Evolutionary conservation across 2,888 invertebrate species (phyloP).

Genomic region (Drosophila mimetica): DNA sequence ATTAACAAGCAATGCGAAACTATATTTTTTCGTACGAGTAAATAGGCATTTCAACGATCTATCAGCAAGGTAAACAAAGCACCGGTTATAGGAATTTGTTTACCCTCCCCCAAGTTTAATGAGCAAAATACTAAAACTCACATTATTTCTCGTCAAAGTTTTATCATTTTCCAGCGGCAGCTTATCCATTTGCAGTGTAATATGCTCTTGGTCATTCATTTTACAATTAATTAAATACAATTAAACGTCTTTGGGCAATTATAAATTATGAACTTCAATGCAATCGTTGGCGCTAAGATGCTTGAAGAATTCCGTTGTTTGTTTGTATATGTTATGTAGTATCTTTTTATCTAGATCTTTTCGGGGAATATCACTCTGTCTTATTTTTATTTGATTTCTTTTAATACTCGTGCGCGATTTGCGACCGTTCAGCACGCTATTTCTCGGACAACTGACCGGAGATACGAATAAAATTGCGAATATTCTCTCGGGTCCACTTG

Average conservation of each 20-base stretch:
- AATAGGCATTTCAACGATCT: slow-evolving; percentile 19
- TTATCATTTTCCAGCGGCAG: slow-evolving; percentile 17
- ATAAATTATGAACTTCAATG: slow-evolving; percentile 7
- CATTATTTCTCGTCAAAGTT: slow-evolving; percentile 44
- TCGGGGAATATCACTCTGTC: slow-evolving; percentile 10
- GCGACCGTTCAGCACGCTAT: slow-evolving; percentile 62
- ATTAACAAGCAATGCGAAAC: slow-evolving; percentile 45
- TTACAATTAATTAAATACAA: slow-evolving; percentile 30
- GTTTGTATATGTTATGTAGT: slow-evolving; percentile 26
- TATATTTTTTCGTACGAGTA: not conserved
- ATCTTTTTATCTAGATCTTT: slow-evolving; percentile 46
- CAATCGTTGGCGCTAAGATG: slow-evolving; percentile 12
- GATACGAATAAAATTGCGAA: slow-evolving; percentile 21
- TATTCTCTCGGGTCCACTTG: slow-evolving; percentile 34
- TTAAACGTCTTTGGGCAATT: slow-evolving; percentile 35
- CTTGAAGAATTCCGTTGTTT: slow-evolving; percentile 54
- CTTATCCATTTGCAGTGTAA: slow-evolving; percentile 62
- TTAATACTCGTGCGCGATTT: slow-evolving; percentile 58
- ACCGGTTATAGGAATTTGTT: slow-evolving; percentile 6
- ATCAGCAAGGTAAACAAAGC: slow-evolving; percentile 18
- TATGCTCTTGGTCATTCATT: slow-evolving; percentile 58
- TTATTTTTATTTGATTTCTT: not conserved
- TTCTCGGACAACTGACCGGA: slow-evolving; percentile 54
- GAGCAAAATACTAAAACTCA: slow-evolving; percentile 39
- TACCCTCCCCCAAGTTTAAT: not conserved